Base-by-base conservation (phyloP, 2,888 invertebrate genomes). In the Seira ritae region DNA sequence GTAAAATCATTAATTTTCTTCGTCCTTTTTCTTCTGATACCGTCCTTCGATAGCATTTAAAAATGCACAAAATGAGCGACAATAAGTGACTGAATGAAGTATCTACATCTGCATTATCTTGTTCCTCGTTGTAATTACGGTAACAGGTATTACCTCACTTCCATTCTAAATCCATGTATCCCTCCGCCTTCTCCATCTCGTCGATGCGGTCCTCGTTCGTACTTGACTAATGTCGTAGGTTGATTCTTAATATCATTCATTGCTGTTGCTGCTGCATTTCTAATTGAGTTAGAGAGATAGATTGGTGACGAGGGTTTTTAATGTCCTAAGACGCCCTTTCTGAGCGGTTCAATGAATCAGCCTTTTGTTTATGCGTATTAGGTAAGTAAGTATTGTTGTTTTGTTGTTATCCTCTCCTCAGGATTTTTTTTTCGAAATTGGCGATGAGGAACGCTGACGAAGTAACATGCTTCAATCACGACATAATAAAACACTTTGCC, bases 81-180 rank as follows among this genome's bases (percentile, higher is more conserved):
- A 42, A 42, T 42, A n/a, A n/a, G n/a, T n/a, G 31, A 31, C 31
- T 31, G 31, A n/a, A n/a, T n/a, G n/a, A n/a, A n/a, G n/a, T 31
- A 31, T 31, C 8, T 31, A 4, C 2, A 4, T 31, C 8, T 31
- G 55, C 55, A 55, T 55, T 55, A 55, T 55, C 55, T 55, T 55
- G 55, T 55, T 55, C 55, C 55, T 55, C 1, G 55, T 55, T 55
- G 55, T 31, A 31, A 31, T 31, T 31, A 12, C 12, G 12, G 55
- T 55, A 55, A 55, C 55, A 55, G 17, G 55, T 55, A 55, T 55
- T 55, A 55, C 55, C 12, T 31, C 31, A 31, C 31, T 31, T 55
- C 55, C 55, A 55, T 55, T 55, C 31, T 31, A 31, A 31, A n/a
- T n/a, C n/a, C 42, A 42, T 6, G 42, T 55, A 12, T 55, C 55